Evolutionary conservation across 2,888 invertebrate species (phyloP).

Genomic region (Stenichneumon culpator): DNA sequence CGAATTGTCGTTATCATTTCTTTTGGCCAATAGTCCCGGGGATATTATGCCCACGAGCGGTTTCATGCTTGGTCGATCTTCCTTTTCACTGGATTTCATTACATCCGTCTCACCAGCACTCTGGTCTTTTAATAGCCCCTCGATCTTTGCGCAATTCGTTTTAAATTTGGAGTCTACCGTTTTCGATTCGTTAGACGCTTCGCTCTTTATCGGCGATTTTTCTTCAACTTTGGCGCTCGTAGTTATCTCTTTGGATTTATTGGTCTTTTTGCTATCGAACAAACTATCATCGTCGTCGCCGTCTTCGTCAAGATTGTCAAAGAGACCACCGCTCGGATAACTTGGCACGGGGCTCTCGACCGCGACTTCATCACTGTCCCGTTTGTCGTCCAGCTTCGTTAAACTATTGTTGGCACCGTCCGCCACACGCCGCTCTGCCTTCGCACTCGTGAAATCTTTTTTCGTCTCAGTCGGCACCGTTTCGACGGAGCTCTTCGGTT

Average conservation of each 20-base stretch:
- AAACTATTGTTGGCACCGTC: conserved; percentile 54
- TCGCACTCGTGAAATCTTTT: conserved; percentile 66
- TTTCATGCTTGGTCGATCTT: conserved; percentile 7
- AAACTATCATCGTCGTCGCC: conserved; percentile 76
- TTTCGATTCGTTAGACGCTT: conserved; percentile 13
- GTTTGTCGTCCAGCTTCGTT: conserved; percentile 47
- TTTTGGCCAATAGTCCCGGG: conserved; percentile 8
- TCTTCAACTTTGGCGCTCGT: conserved; percentile 36
- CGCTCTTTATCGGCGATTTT: conserved; percentile 43
- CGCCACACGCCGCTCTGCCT: conserved; percentile 19
- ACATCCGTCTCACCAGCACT: conserved; percentile 25
- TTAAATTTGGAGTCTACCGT: conserved; percentile 23
- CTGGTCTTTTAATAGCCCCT: conserved; percentile 43
- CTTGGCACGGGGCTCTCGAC: conserved; percentile 53
- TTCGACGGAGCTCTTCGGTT: conserved; percentile 35
- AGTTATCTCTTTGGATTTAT: background rate
- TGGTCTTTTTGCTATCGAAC: conserved; percentile 70
- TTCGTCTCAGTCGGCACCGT: conserved; percentile 67
- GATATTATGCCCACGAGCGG: conserved; percentile 13
- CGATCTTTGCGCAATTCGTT: conserved; percentile 42
- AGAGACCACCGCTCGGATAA: conserved; percentile 63
- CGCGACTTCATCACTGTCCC: conserved; percentile 43
- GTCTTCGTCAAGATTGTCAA: conserved; percentile 74
- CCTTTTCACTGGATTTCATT: conserved; percentile 26
- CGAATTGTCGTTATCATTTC: background rate